phyloP scores from a whole-genome alignment of 2,113 vertebrate genomes.

The Pterocles burchelli region DNA sequence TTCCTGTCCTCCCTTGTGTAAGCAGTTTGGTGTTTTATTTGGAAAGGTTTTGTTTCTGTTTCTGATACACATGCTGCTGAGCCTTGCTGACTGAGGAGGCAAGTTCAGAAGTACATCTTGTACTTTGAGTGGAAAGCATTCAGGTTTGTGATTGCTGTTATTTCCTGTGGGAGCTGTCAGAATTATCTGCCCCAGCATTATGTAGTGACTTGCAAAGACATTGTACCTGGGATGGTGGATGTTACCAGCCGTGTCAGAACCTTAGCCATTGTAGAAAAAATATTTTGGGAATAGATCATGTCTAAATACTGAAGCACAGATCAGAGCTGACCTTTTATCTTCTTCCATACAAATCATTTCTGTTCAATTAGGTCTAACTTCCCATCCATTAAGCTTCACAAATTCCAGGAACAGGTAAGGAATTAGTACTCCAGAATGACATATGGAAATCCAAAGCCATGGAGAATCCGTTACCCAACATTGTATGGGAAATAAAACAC shows the following conservation, averaged over 20 bases:
- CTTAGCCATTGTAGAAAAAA: not conserved
- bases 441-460: not conserved
- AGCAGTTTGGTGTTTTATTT: not conserved
- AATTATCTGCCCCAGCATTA: not conserved
- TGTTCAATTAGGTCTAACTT: not conserved
- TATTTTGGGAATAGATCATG: not conserved
- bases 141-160: not conserved
- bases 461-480: not conserved
- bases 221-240: not conserved
- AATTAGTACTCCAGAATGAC: constrained; percentile 8
- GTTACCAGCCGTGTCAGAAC: not conserved
- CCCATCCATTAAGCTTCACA: not conserved
- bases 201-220: not conserved
- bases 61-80: not conserved
- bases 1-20: not conserved
- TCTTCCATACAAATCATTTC: not conserved
- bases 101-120: not conserved
- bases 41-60: constrained; percentile 7
- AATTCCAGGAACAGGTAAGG: not conserved
- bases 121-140: not conserved
- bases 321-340: not conserved
- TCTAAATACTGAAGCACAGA: not conserved
- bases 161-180: constrained; percentile 14
- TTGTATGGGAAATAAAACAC: not conserved
- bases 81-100: not conserved